Percentiles rank a stretch among this genome's conserved stretches.
phyloP scores from a whole-genome alignment of 1,140 invertebrate genomes.

The Dermatophagoides farinae region DNA sequence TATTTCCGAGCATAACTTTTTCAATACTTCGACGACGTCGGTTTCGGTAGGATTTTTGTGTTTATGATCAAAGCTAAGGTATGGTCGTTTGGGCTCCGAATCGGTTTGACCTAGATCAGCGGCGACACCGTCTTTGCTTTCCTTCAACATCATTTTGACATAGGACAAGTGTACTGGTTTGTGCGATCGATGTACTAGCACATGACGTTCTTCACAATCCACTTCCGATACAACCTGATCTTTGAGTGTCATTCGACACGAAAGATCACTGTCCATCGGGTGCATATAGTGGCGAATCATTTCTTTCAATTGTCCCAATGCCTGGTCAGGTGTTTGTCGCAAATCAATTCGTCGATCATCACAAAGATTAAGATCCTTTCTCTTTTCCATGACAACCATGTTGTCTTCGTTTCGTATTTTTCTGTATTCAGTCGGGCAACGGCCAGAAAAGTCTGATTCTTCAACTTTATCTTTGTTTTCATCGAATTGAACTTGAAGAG shows the following conservation, averaged over 20 bases:
- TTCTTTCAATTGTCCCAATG: background rate
- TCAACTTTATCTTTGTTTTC: background rate
- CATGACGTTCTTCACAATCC: slow-evolving; percentile 1
- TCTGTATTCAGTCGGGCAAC: background rate
- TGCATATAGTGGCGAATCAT: background rate
- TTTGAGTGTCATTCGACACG: background rate
- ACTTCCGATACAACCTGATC: background rate
- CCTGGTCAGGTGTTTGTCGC: background rate
- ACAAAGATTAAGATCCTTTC: slow-evolving; percentile 3
- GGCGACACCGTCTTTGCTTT: background rate
- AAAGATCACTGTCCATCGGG: background rate
- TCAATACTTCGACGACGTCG: background rate
- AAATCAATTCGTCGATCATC: background rate
- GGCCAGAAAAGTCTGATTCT: slow-evolving; percentile 1
- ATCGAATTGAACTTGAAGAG: background rate
- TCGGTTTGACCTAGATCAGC: background rate
- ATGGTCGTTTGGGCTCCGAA: background rate
- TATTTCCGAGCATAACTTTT: background rate
- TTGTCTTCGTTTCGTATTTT: background rate
- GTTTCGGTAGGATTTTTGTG: slow-evolving; percentile 1
- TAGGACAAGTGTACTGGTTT: background rate
- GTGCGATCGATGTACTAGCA: background rate
- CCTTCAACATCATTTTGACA: background rate
- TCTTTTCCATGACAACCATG: background rate
- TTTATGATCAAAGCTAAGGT: background rate